Conservation (phyloP, 2,888 invertebrate genomes). For the Sturmia bella region DNA sequence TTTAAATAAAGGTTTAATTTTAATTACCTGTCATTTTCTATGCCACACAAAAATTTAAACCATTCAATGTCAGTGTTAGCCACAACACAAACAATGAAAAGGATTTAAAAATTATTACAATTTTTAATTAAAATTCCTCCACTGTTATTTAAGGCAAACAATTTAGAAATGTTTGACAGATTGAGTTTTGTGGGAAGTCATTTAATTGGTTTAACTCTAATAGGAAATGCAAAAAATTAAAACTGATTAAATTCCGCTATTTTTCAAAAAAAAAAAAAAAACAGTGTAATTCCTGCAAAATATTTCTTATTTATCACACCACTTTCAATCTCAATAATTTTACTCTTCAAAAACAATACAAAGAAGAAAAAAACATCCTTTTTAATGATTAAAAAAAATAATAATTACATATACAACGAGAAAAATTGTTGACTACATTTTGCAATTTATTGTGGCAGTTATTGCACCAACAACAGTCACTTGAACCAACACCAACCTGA, state of each 20-base stretch:
- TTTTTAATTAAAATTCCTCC: conserved; percentile 39
- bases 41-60: conserved; percentile 35
- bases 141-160: conserved; percentile 16
- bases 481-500: conserved; percentile 18
- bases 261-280: too few relatives aligned
- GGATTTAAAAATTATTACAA: conserved; percentile 15
- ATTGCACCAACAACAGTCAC: conserved; percentile 33
- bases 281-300: neutral
- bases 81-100: conserved; percentile 2
- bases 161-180: conserved; percentile 46
- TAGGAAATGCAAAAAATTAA: neutral
- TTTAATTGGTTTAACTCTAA: neutral
- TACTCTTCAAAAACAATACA: neutral
- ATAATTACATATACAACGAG: conserved; percentile 44
- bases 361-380: neutral
- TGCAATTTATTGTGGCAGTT: conserved; percentile 55
- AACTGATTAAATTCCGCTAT: neutral
- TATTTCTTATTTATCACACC: neutral
- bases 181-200: conserved; percentile 12
- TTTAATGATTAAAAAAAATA: neutral
- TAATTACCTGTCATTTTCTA: conserved; percentile 68
- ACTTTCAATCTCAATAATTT: conserved; percentile 38
- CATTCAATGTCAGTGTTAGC: conserved; percentile 31
- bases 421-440: conserved; percentile 52
- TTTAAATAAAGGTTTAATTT: conserved; percentile 37